Conservation (phyloP, 2,113 vertebrate species). For the Perccottus glenii region DNA sequence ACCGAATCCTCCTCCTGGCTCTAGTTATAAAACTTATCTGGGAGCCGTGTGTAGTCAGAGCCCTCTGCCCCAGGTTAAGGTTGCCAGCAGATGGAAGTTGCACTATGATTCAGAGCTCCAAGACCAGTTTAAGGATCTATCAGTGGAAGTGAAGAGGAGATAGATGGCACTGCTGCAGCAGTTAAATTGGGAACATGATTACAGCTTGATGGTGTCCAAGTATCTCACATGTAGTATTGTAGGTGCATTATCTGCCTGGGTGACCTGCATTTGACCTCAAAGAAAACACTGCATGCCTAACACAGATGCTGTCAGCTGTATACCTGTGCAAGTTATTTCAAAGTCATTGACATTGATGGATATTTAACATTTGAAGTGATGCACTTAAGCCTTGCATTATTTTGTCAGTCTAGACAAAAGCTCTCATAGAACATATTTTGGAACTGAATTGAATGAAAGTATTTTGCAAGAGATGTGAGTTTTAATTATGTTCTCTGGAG, state of each 20-base stretch:
- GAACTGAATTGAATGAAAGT: constrained; percentile 18
- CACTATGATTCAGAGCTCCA: constrained; percentile 73
- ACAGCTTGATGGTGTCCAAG: constrained; percentile 62
- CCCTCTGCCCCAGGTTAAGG: constrained; percentile 69
- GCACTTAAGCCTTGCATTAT: too few species aligned
- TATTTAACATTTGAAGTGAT: too few species aligned
- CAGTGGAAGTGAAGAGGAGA: constrained; percentile 66
- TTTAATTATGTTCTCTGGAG: constrained; percentile 35
- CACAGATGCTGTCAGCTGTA: background rate
- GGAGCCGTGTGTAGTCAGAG: constrained; percentile 59
- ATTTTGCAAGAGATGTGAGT: constrained; percentile 23
- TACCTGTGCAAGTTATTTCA: constrained; percentile 14
- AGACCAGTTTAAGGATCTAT: constrained; percentile 76
- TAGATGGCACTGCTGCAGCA: constrained; percentile 58
- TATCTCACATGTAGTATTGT: constrained; percentile 33
- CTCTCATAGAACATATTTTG: constrained; percentile 15
- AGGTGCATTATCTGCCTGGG: constrained; percentile 16
- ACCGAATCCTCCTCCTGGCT: constrained; percentile 32
- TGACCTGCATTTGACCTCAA: constrained; percentile 23
- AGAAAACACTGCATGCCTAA: constrained; percentile 10
- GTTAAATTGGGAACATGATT: constrained; percentile 59
- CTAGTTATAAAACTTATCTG: constrained; percentile 64
- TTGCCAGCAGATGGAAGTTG: constrained; percentile 71
- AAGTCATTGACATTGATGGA: background rate
- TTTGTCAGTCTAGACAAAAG: background rate